Percentiles rank a stretch among this genome's conserved stretches.
phyloP scores from a whole-genome alignment of 1,140 invertebrate genomes.

The Drosophila truncata region DNA sequence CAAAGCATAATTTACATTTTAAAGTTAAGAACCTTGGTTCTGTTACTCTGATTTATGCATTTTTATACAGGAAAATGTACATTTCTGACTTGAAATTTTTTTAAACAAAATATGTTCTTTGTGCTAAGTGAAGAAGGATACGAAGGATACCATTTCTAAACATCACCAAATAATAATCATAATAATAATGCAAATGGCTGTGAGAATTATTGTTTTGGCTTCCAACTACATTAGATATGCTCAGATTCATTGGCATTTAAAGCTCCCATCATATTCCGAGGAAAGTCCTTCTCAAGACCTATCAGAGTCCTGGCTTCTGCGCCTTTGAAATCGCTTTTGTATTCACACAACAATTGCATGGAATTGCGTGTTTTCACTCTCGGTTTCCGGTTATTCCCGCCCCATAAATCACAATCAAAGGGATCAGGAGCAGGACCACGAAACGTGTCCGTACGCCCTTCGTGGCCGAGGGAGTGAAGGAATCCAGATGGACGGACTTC shows the following conservation, averaged over 20 bases:
- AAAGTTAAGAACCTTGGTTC: not conserved
- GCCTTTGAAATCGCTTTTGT: conserved; percentile 8
- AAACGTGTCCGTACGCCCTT: conserved; percentile 55
- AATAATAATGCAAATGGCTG: conserved; percentile 16
- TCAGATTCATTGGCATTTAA: not conserved
- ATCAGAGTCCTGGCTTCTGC: conserved; percentile 5
- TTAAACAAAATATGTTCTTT: too few species aligned
- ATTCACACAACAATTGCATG: conserved; percentile 10
- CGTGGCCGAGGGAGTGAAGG: conserved; percentile 27
- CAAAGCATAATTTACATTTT: conserved; percentile 1
- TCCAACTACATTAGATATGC: conserved; percentile 18
- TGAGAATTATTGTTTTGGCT: not conserved
- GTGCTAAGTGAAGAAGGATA: too few species aligned
- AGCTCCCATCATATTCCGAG: not conserved
- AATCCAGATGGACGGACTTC: conserved; percentile 67
- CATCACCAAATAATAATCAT: not conserved
- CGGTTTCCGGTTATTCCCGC: conserved; percentile 66
- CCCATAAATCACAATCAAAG: conserved; percentile 75
- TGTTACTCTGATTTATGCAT: not conserved
- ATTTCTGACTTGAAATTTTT: not conserved
- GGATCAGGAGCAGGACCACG: conserved; percentile 37
- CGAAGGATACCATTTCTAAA: not conserved
- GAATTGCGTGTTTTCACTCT: conserved; percentile 34
- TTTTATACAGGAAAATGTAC: not conserved
- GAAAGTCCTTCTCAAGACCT: not conserved